Percentiles rank a stretch among this genome's conserved stretches.
phyloP scores from a whole-genome alignment of 2,888 invertebrate genomes.

The Acrocera orbiculus region DNA sequence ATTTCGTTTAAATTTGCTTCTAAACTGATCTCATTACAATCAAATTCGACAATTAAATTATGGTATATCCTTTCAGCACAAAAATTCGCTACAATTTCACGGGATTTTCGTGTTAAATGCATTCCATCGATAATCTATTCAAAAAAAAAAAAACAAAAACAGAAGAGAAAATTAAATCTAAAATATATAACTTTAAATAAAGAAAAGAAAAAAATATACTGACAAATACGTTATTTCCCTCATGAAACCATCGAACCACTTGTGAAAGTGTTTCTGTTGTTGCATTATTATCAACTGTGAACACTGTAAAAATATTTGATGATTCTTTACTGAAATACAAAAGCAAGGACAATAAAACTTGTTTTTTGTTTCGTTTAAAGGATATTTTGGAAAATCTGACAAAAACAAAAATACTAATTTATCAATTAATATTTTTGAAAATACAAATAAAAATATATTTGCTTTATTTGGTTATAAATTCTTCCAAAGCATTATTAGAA shows the following conservation, averaged over 20 bases:
- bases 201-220: constrained; percentile 29
- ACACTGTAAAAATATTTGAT: constrained; percentile 45
- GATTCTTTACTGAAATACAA: too few species aligned
- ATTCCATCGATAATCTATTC: constrained; percentile 79
- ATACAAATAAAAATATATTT: too few species aligned
- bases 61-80: constrained; percentile 61
- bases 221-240: constrained; percentile 65
- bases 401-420: too few species aligned
- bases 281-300: constrained; percentile 33
- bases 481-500: too few species aligned
- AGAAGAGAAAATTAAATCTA: not conserved
- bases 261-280: constrained; percentile 59
- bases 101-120: constrained; percentile 67
- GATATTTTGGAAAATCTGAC: too few species aligned
- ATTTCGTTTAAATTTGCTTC: constrained; percentile 41
- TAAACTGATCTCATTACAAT: constrained; percentile 52
- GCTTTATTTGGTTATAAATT: too few species aligned
- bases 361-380: too few species aligned
- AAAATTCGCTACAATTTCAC: constrained; percentile 57
- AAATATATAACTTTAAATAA: not conserved
- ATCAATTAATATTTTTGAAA: too few species aligned
- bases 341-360: too few species aligned
- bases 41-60: constrained; percentile 80
- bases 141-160: constrained; percentile 10
- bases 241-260: constrained; percentile 61